Base-by-base conservation (phyloP, 2,888 invertebrate genomes). In the Epicampocera succincta region DNA sequence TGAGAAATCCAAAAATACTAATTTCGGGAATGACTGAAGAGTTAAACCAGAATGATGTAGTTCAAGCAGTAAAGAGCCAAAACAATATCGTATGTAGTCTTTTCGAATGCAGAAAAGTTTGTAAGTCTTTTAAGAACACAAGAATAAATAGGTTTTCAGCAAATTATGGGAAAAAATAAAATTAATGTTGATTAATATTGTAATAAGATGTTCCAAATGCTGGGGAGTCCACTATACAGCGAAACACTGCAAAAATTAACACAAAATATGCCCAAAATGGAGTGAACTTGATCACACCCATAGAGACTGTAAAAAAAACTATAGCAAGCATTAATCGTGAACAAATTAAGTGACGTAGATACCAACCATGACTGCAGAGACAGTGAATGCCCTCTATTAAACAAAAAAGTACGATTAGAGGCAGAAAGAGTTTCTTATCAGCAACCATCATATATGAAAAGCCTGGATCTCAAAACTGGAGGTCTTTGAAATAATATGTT, bases 171-270 rank as follows among this genome's bases (percentile, higher is more conserved):
- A 33, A 40, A 58, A 8, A 69, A 78, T 19, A 77, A 60, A 42
- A 50, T 81, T 2, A 69, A 73, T 48, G 76, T 81, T 52, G 33
- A 76, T 58, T 79, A 84, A 46, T 56, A 68, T 4, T 17, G 71
- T 78, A 19, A 2, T 48, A 12, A 48, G 29, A 63, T 83, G 80
- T 48, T 84, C 21, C 25, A 83, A 78, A 9, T 81, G 84, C 38
- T 77, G 72, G 60, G 68, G 75, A 13, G 80, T 83, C 15, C 80
- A 83, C 46, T 78, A 80, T 29, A 72, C 13, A 12, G 40, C 80
- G 2, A 80, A 52, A 54, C 8, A 46, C 11, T 63, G 61, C 13
- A 63, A 44, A 6, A 29, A 29, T 21, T 42, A 44, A 25, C 13
- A 25, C n/a, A 3, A 46, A 46, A 46, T 61, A 6, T 63, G 44